phyloP scores from a whole-genome alignment of 2,888 invertebrate genomes.

The Kryphioiulus occultus region DNA sequence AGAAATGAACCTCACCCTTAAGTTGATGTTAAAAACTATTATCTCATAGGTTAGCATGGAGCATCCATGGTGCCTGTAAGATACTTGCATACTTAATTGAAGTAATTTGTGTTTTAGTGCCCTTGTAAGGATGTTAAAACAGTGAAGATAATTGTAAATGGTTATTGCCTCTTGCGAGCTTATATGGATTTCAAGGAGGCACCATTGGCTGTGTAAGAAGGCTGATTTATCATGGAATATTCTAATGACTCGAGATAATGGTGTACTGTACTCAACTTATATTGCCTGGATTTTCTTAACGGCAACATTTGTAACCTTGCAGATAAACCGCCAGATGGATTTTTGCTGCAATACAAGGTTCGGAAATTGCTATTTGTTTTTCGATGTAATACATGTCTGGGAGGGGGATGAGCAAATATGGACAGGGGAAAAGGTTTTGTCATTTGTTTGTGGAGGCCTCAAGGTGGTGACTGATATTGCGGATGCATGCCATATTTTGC shows the following conservation, averaged over 20 bases:
- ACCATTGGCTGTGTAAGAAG: not conserved
- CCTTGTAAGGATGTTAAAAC: slow-evolving; percentile 29
- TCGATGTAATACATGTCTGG: not conserved
- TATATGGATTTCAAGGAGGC: not conserved
- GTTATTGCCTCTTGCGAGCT: slow-evolving; percentile 10
- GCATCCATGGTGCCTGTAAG: not conserved
- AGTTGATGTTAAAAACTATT: slow-evolving; percentile 22
- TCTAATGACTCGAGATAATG: slow-evolving; percentile 39
- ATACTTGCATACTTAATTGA: not conserved
- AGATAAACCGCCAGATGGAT: slow-evolving; percentile 11
- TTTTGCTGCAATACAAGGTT: not conserved
- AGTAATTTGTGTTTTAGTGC: slow-evolving; percentile 39
- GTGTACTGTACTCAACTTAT: slow-evolving; percentile 32
- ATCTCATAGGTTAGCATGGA: not conserved
- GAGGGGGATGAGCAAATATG: not conserved
- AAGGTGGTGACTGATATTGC: not conserved
- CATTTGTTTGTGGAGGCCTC: not conserved
- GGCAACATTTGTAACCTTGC: not conserved
- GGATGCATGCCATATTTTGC: no score
- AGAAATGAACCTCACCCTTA: not conserved
- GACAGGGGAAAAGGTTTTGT: not conserved
- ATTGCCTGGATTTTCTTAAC: not conserved
- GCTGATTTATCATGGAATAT: slow-evolving; percentile 35
- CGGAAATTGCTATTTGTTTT: not conserved
- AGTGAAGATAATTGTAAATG: slow-evolving; percentile 36